Conservation (phyloP, 2,888 invertebrate genomes). For the Selenia dentaria region DNA sequence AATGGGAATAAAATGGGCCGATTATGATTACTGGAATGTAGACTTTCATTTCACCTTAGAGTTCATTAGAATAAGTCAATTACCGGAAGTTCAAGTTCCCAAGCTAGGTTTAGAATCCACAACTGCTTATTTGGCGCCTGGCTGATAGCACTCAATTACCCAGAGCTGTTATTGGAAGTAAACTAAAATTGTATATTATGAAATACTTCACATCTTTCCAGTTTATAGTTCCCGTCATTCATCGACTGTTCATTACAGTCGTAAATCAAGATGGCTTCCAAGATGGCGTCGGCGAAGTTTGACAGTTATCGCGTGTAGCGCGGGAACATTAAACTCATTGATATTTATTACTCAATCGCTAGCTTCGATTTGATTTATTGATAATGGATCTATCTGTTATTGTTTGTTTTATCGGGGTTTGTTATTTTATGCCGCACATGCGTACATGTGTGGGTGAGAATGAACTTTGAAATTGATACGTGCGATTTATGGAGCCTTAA, state of each 20-base stretch:
- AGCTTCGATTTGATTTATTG: conserved; percentile 72
- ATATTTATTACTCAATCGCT: conserved; percentile 83
- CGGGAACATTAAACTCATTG: conserved; percentile 82
- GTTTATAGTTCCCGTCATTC: conserved; percentile 51
- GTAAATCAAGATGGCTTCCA: conserved; percentile 80
- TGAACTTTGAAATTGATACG: conserved; percentile 15
- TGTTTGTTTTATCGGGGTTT: conserved; percentile 48
- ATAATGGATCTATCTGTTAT: conserved; percentile 72
- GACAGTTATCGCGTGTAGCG: conserved; percentile 81
- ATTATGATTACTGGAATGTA: too few species aligned
- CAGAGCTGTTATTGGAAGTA: too few species aligned
- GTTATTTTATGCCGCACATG: conserved; percentile 14
- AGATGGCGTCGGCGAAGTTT: conserved; percentile 70
- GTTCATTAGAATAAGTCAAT: too few species aligned
- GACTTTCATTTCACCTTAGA: too few species aligned
- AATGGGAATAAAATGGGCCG: too few species aligned
- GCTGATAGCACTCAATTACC: too few species aligned
- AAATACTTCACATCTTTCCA: background rate
- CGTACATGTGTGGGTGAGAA: conserved; percentile 17
- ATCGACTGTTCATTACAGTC: conserved; percentile 71
- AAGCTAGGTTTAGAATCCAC: too few species aligned
- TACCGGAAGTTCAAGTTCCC: too few species aligned
- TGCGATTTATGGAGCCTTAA: conserved; percentile 10
- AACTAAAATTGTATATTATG: too few species aligned
- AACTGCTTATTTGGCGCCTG: too few species aligned